A percentile compares a stretch with the other conserved stretches of the same genome.
Evolutionary conservation across 2,888 invertebrate species (phyloP).

Genomic region (Drosophila demipolita): DNA sequence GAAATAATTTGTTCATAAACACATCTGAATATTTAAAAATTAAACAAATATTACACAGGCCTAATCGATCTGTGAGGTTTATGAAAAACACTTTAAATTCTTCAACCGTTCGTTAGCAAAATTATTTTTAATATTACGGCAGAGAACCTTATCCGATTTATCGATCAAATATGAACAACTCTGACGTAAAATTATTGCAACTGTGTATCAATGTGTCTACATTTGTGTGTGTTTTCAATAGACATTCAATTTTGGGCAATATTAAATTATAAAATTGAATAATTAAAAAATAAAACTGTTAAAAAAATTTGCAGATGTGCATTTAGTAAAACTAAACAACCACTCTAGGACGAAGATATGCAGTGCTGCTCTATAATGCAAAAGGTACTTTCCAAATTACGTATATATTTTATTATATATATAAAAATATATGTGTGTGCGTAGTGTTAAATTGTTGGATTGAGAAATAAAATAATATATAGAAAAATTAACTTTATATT

Average conservation of each 20-base stretch:
- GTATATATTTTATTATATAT: constrained; percentile 3
- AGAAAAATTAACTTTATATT: background rate
- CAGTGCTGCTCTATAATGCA: constrained; percentile 41
- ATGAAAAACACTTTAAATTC: background rate
- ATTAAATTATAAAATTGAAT: constrained; percentile 49
- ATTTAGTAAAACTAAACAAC: constrained; percentile 34
- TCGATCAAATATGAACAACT: constrained; percentile 14
- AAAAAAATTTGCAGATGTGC: constrained; percentile 59
- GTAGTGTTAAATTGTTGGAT: background rate
- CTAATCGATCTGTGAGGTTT: background rate
- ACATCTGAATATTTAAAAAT: background rate
- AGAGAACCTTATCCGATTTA: background rate
- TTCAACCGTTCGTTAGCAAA: background rate
- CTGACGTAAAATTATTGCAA: constrained; percentile 9
- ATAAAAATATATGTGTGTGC: constrained; percentile 5
- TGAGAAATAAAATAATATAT: background rate
- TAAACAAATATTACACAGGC: background rate
- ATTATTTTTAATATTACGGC: background rate
- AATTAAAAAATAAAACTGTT: constrained; percentile 29
- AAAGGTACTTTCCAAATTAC: constrained; percentile 41
- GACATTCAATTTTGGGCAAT: constrained; percentile 56
- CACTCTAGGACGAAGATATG: constrained; percentile 42
- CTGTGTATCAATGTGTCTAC: constrained; percentile 21
- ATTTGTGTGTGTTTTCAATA: constrained; percentile 56
- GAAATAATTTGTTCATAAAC: background rate